Percentiles rank a stretch among this genome's conserved stretches.
These are phyloP conservation scores for Piaya cayana DNA, from an alignment of 2,113 vertebrate species.

Conservation along the genomic window DNA sequence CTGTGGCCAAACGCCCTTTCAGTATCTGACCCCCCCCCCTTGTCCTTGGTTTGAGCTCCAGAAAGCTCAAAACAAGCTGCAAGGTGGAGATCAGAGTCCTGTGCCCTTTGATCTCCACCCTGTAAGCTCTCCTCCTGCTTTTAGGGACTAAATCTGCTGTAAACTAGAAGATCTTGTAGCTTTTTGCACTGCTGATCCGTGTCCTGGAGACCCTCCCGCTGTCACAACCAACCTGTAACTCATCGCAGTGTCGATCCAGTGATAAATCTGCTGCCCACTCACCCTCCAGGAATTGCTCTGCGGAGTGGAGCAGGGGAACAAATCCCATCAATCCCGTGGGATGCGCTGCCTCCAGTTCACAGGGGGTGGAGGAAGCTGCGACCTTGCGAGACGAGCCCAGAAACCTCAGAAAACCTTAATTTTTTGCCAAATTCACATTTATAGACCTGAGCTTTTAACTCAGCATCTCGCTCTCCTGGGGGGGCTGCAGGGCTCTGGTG, in stretches of 20 bases:
- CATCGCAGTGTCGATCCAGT: accelerated
- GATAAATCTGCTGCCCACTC: not conserved
- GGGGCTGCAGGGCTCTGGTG: not conserved
- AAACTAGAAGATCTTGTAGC: not conserved
- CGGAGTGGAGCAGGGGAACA: not conserved
- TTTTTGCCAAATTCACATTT: accelerated
- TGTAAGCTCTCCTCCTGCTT: not conserved
- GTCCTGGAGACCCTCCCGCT: not conserved
- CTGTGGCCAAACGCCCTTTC: not conserved
- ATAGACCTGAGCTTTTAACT: not conserved
- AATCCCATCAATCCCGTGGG: not conserved
- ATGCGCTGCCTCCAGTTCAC: accelerated
- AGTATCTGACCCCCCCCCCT: accelerated
- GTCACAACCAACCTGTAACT: not conserved
- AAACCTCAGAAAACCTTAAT: not conserved
- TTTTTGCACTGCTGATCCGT: not conserved
- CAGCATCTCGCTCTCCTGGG: not conserved
- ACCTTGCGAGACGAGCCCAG: not conserved
- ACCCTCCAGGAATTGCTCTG: not conserved
- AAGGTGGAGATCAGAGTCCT: not conserved
- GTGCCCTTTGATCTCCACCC: not conserved
- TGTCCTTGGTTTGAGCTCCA: not conserved
- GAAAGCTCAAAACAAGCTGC: not conserved
- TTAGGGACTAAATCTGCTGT: not conserved
- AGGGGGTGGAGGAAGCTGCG: not conserved